These are phyloP conservation scores for Ctenosaura bakeri DNA, from an alignment of 2,797 vertebrate species.

Conservation along the genomic window DNA sequence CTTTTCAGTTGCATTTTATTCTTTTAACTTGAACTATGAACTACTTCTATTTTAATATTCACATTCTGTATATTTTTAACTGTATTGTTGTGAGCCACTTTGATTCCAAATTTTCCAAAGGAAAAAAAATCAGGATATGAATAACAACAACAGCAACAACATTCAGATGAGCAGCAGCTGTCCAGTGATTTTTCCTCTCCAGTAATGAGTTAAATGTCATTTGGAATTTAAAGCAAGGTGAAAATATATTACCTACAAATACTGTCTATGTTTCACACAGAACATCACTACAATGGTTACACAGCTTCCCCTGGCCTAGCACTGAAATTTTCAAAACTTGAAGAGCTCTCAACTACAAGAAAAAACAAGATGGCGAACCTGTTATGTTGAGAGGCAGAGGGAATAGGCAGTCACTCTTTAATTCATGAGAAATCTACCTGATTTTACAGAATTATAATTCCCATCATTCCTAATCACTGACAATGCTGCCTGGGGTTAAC, in stretches of 20 bases:
- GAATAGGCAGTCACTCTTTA: background rate
- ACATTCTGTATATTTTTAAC: no score
- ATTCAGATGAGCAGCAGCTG: background rate
- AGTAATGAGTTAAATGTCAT: background rate
- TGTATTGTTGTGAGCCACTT: no score
- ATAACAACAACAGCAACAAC: no score
- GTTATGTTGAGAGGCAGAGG: background rate
- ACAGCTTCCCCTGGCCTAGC: background rate
- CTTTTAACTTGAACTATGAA: no score
- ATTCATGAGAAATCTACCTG: background rate
- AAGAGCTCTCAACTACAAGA: background rate
- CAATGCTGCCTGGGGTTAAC: no score
- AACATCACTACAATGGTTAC: background rate
- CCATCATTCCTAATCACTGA: no score
- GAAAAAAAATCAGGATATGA: no score
- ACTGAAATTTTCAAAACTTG: background rate
- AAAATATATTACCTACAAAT: background rate
- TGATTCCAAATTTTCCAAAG: no score
- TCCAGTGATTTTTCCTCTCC: background rate
- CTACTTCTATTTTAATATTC: no score
- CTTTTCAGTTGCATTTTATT: no score
- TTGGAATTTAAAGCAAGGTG: background rate
- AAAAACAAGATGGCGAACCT: background rate
- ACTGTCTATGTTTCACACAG: background rate
- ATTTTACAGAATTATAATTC: no score